phyloP scores from a whole-genome alignment of 2,888 invertebrate species.

The Drosophila rubida region DNA sequence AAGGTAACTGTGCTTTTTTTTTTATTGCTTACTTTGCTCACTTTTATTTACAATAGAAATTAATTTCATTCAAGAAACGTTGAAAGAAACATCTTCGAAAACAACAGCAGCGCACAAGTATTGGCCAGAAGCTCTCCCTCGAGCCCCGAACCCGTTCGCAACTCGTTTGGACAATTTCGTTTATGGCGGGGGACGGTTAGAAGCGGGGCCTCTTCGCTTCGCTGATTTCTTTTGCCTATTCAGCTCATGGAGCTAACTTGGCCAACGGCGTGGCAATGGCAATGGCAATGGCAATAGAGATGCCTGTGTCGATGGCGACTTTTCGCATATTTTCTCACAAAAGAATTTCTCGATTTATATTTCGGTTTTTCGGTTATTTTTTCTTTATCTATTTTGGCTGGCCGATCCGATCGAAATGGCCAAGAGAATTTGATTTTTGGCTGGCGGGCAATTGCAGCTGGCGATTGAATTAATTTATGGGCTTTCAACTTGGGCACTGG shows the following conservation, averaged over 20 bases:
- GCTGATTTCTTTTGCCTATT: conserved; percentile 70
- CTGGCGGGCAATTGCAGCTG: conserved; percentile 69
- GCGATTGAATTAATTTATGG: conserved; percentile 75
- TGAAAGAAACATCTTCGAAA: conserved; percentile 56
- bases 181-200: neutral
- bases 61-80: conserved; percentile 75
- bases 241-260: conserved; percentile 50
- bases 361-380: neutral
- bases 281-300: neutral
- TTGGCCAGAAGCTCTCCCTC: conserved; percentile 27
- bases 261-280: conserved; percentile 34
- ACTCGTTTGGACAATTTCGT: conserved; percentile 55
- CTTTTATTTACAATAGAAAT: conserved; percentile 69
- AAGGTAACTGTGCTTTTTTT: conserved; percentile 51
- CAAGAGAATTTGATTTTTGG: conserved; percentile 34
- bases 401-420: conserved; percentile 47
- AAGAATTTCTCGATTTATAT: conserved; percentile 61
- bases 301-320: conserved; percentile 27
- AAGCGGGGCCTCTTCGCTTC: conserved; percentile 4
- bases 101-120: conserved; percentile 30
- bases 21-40: conserved; percentile 57
- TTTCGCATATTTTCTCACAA: conserved; percentile 78
- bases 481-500: conserved; percentile 50
- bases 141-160: conserved; percentile 18
- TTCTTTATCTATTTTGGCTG: conserved; percentile 12